These are phyloP conservation scores for Heteronetta atricapilla DNA, from an alignment of 2,113 vertebrate species.

Conservation along the genomic window DNA sequence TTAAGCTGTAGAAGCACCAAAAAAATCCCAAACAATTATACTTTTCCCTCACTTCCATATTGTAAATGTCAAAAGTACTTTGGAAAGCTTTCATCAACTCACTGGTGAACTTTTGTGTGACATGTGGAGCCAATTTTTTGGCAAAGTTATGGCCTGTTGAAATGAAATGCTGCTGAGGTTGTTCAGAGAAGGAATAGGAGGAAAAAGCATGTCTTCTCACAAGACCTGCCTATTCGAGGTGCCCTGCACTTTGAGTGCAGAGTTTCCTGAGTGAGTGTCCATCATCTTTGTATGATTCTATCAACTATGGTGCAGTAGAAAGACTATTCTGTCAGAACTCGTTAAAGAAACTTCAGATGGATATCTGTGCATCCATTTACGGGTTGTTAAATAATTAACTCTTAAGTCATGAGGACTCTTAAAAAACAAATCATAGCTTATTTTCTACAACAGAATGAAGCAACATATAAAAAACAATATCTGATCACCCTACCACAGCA, in stretches of 20 bases:
- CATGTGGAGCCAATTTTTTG: neutral
- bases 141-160: neutral
- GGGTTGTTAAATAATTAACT: neutral
- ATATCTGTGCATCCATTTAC: neutral
- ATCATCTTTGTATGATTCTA: neutral
- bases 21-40: neutral
- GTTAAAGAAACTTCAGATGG: neutral
- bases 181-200: accelerated
- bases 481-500: neutral
- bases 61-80: neutral
- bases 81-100: neutral
- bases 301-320: accelerated
- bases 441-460: neutral
- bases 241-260: neutral
- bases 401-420: neutral
- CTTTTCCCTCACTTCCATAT: neutral
- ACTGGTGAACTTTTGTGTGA: neutral
- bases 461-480: neutral
- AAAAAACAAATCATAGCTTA: neutral
- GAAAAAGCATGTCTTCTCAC: neutral
- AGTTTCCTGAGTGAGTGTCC: neutral
- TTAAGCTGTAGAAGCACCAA: neutral
- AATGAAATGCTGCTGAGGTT: neutral
- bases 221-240: neutral
- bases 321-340: neutral